phyloP scores from a whole-genome alignment of 2,113 vertebrate genomes.

The Azemiops feae region DNA sequence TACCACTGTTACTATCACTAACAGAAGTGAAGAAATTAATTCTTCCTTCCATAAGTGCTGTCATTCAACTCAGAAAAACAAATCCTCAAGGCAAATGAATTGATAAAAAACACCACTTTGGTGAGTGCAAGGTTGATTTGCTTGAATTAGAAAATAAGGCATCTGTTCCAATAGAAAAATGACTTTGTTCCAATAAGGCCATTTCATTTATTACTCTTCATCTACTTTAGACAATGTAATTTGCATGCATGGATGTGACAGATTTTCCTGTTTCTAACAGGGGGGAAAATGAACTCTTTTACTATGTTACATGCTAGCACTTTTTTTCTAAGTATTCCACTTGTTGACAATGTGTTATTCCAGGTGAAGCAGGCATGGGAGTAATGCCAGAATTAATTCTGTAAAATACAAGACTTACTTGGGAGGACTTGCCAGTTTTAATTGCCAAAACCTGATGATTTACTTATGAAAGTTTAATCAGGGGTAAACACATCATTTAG shows the following conservation, averaged over 20 bases:
- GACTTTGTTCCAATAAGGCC: neutral
- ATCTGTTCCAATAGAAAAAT: neutral
- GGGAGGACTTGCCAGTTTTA: conserved; percentile 14
- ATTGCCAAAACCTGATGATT: neutral
- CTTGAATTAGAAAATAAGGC: neutral
- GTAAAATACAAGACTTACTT: conserved; percentile 1
- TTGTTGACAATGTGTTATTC: neutral
- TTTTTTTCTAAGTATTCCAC: neutral
- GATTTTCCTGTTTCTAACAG: neutral
- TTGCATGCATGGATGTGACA: conserved; percentile 1
- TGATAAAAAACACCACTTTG: neutral
- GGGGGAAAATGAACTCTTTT: neutral
- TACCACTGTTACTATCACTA: neutral
- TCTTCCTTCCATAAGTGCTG: neutral
- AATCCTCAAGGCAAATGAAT: neutral
- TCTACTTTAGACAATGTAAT: neutral
- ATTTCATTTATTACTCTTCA: neutral
- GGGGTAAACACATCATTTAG: neutral
- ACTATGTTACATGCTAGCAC: neutral
- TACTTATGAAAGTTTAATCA: conserved; percentile 20
- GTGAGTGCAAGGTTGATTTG: neutral
- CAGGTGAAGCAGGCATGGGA: neutral
- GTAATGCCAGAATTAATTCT: neutral
- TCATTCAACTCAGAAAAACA: neutral
- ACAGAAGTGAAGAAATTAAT: neutral